Base-by-base conservation (phyloP, 2,888 invertebrate species). In the Ochropacha duplaris region DNA sequence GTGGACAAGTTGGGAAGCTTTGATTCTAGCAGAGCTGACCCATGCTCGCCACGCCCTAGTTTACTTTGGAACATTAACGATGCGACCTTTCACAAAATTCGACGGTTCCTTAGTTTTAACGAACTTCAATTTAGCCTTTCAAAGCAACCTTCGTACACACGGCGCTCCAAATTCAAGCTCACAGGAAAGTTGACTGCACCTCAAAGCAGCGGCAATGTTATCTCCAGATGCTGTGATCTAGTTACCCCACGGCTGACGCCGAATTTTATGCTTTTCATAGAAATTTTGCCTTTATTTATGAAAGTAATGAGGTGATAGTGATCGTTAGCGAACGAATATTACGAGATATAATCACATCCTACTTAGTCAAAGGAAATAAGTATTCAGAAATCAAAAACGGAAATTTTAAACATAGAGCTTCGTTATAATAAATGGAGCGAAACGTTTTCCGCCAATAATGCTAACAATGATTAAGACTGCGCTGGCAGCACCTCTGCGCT, bases 1-100 rank as follows among this genome's bases (percentile, higher is more conserved):
- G 86, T 86, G 87, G 88, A 88, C 88, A 88, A 90, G 86, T 89
- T 89, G 78, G 74, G 75, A 79, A 79, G 84, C 89, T 89, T 88
- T 90, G 88, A 90, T 90, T 91, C 76, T 76, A 74, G 65, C 59
- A 73, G 79, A 79, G 74, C 71, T 72, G 78, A 76, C 77, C 82
- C 73, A 72, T 65, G 68, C 70, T 71, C 72, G 72, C 68, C 79
- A 79, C 83, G 82, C 85, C 85, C 78, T 64, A 69, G 84, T 89
- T 91, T 87, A 83, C 88, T 89, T 84, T 86, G 77, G 71, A 70
- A 79, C 80, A 77, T 78, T 78, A 80, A 72, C 77, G 79, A 78
- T 74, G 75, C 79, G 76, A 81, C 85, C 85, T 84, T 82, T 84
- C 76, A 74, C 81, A 78, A 85, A 86, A 86, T 84, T 81, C 81